phyloP scores from a whole-genome alignment of 2,888 invertebrate species.

The Agrotis ipsilon region DNA sequence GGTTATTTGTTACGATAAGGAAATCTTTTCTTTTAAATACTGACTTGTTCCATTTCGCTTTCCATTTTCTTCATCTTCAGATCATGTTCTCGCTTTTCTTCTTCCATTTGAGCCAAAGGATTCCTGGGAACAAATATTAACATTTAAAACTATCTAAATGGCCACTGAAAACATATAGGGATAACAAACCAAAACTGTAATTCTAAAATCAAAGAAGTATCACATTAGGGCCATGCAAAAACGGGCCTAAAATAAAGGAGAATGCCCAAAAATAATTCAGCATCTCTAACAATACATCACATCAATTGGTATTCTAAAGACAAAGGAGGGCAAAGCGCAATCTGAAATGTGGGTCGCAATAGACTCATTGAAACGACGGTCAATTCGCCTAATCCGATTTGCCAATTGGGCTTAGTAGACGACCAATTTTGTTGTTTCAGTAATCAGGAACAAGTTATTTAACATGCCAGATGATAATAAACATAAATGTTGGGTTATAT shows the following conservation, averaged over 20 bases:
- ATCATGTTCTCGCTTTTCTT: constrained; percentile 99
- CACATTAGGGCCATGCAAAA: constrained; percentile 59
- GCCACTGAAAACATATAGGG: not conserved
- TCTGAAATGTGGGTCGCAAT: constrained; percentile 53
- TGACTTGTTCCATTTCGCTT: constrained; percentile 98
- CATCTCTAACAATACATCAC: constrained; percentile 24
- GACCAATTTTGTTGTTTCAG: constrained; percentile 55
- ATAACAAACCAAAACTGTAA: not conserved
- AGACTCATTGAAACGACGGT: constrained; percentile 48
- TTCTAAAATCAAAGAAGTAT: constrained; percentile 18
- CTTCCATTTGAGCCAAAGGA: constrained; percentile 99
- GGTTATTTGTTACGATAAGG: not conserved
- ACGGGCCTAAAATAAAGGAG: constrained; percentile 11
- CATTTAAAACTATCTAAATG: constrained; percentile 36
- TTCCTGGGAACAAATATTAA: constrained; percentile 93
- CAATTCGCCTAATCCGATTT: constrained; percentile 61
- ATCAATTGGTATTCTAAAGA: constrained; percentile 41
- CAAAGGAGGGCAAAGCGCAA: constrained; percentile 44
- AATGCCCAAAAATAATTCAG: constrained; percentile 7
- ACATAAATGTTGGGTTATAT: constrained; percentile 15
- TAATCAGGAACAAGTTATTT: constrained; percentile 50
- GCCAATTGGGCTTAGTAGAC: constrained; percentile 60
- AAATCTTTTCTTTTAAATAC: constrained; percentile 4
- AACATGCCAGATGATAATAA: constrained; percentile 37
- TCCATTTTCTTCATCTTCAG: constrained; percentile 99